phyloP scores from a whole-genome alignment of 2,797 vertebrate genomes.

The Anguilla megastoma region DNA sequence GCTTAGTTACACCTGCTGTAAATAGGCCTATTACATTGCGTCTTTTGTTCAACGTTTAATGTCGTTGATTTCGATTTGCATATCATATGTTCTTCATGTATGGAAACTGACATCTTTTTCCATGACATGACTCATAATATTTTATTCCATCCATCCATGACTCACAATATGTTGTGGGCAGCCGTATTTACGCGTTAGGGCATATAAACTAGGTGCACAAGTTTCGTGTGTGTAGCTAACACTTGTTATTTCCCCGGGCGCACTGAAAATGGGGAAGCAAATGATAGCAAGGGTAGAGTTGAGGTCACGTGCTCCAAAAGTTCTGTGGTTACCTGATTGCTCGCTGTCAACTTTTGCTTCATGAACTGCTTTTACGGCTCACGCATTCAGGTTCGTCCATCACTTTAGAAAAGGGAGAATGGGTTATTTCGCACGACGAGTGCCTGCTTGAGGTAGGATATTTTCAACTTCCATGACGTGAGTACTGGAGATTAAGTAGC shows the following conservation, averaged over 20 bases:
- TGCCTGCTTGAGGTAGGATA: background rate
- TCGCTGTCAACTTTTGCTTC: background rate
- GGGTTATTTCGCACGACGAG: background rate
- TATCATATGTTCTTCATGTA: background rate
- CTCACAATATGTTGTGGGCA: background rate
- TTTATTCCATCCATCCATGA: background rate
- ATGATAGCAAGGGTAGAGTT: background rate
- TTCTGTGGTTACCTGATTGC: background rate
- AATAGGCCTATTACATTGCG: background rate
- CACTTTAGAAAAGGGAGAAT: background rate
- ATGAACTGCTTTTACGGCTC: background rate
- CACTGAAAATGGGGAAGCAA: background rate
- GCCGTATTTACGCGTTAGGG: background rate
- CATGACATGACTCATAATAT: constrained; percentile 13
- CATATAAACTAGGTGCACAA: background rate
- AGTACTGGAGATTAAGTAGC: background rate
- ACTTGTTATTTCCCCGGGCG: background rate
- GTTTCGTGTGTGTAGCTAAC: background rate
- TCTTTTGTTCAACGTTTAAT: background rate
- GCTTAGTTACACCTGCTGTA: background rate
- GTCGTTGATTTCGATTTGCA: background rate
- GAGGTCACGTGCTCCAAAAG: constrained; percentile 4
- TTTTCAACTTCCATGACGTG: background rate
- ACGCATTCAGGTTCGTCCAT: background rate
- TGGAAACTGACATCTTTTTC: background rate